Evolutionary conservation across 2,888 invertebrate species (phyloP).

Genomic region (Protonemura montana): DNA sequence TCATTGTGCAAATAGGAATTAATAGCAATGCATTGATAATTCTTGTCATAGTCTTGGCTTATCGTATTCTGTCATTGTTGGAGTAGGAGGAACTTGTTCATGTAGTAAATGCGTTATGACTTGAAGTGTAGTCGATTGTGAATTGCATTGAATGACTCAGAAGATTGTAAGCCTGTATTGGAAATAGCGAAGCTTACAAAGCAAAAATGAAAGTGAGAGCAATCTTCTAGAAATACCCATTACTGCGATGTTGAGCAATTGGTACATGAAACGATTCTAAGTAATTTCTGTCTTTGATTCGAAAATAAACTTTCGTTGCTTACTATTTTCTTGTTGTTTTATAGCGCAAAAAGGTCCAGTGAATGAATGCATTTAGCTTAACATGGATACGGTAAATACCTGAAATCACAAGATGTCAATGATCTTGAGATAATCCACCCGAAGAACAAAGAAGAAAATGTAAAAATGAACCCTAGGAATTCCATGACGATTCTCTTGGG

Average conservation of each 20-base stretch:
- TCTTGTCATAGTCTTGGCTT: not conserved
- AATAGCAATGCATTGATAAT: not conserved
- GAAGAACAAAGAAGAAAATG: not conserved
- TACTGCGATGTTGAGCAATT: not conserved
- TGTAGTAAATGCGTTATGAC: too few relatives aligned
- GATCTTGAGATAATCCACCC: not conserved
- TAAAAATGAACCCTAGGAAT: not conserved
- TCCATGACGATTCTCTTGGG: too few relatives aligned
- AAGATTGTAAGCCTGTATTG: not conserved
- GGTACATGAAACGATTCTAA: not conserved
- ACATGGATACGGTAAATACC: too few relatives aligned
- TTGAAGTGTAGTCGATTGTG: not conserved
- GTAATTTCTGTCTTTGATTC: not conserved
- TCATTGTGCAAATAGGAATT: not conserved
- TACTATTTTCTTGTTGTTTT: not conserved
- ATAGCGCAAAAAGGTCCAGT: not conserved
- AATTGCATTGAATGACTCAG: not conserved
- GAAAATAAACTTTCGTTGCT: not conserved
- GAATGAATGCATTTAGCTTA: too few relatives aligned
- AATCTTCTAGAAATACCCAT: too few relatives aligned
- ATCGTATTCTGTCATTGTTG: not conserved
- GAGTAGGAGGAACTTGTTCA: too few relatives aligned
- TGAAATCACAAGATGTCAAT: too few relatives aligned
- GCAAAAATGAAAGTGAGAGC: conserved; percentile 1
- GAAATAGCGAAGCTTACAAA: not conserved